A percentile compares a stretch with the other conserved stretches of the same genome.
phyloP scores from a whole-genome alignment of 2,888 invertebrate genomes.

The Anticlea derivata region DNA sequence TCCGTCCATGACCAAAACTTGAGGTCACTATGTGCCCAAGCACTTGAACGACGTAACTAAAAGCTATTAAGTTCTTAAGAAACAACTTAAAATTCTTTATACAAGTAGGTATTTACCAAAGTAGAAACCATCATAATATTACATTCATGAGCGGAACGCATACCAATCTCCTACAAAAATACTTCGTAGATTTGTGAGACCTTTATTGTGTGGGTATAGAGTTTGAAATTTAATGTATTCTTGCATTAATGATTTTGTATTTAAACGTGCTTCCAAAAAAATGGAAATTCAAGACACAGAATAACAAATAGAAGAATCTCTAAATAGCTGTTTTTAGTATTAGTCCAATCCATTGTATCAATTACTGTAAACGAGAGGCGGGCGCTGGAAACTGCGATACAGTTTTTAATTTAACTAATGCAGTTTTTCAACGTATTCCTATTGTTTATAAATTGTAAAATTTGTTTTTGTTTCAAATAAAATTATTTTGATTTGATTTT shows the following conservation, averaged over 20 bases:
- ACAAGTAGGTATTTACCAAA: constrained; percentile 14
- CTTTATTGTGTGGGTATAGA: neutral
- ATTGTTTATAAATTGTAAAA: no score
- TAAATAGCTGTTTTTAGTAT: no score
- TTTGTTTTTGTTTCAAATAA: no score
- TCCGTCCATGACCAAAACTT: neutral
- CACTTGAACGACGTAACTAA: constrained; percentile 18
- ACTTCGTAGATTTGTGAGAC: neutral
- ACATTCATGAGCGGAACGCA: constrained; percentile 25
- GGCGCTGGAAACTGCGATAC: no score
- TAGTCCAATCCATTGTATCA: no score
- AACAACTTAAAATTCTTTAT: constrained; percentile 29
- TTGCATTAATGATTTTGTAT: constrained; percentile 3
- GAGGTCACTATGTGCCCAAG: constrained; percentile 1
- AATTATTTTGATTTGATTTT: no score
- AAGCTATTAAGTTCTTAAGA: constrained; percentile 24
- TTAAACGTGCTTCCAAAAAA: constrained; percentile 48
- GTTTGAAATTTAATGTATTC: neutral
- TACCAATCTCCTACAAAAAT: constrained; percentile 11
- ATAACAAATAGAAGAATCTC: neutral
- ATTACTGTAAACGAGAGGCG: no score
- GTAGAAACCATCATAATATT: constrained; percentile 29
- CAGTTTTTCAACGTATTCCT: no score
- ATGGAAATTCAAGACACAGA: constrained; percentile 61
- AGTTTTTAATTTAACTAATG: no score